A percentile compares a stretch with the other conserved stretches of the same genome.
phyloP scores from a whole-genome alignment of 2,113 vertebrate species.

The Crotalus horridus region DNA sequence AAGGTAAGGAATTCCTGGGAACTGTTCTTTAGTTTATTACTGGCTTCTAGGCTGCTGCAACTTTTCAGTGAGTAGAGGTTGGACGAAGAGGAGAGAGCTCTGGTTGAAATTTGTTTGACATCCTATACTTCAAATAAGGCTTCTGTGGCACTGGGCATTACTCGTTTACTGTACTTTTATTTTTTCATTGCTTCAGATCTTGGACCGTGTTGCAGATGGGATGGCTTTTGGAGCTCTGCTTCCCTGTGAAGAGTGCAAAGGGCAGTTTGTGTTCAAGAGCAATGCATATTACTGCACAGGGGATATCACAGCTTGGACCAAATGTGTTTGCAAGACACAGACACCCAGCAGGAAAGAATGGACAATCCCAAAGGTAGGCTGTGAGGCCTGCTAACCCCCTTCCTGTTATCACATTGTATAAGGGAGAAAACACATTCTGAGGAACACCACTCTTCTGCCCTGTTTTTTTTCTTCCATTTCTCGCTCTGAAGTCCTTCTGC shows the following conservation, averaged over 20 bases:
- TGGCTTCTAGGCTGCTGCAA: neutral
- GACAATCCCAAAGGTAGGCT: slow-evolving; percentile 77
- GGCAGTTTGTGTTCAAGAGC: slow-evolving; percentile 91
- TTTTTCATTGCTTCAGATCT: slow-evolving; percentile 71
- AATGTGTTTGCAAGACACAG: slow-evolving; percentile 88
- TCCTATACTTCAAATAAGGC: neutral
- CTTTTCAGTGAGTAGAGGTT: neutral
- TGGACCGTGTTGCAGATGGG: slow-evolving; percentile 89
- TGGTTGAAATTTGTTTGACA: neutral
- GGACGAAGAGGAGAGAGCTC: neutral
- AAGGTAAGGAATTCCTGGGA: neutral
- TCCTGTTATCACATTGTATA: neutral
- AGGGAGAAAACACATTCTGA: neutral
- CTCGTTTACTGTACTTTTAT: neutral
- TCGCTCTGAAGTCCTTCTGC: neutral
- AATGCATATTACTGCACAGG: slow-evolving; percentile 91
- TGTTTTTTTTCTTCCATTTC: neutral
- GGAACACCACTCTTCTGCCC: neutral
- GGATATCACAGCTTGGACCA: slow-evolving; percentile 95
- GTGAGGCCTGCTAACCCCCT: neutral
- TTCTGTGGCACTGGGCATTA: neutral
- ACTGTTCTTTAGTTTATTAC: neutral
- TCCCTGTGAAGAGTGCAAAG: slow-evolving; percentile 82
- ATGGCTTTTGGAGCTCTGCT: slow-evolving; percentile 90
- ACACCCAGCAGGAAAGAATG: slow-evolving; percentile 85